Conservation (phyloP, 2,113 vertebrate genomes). For the Pseudopipra pipra region DNA sequence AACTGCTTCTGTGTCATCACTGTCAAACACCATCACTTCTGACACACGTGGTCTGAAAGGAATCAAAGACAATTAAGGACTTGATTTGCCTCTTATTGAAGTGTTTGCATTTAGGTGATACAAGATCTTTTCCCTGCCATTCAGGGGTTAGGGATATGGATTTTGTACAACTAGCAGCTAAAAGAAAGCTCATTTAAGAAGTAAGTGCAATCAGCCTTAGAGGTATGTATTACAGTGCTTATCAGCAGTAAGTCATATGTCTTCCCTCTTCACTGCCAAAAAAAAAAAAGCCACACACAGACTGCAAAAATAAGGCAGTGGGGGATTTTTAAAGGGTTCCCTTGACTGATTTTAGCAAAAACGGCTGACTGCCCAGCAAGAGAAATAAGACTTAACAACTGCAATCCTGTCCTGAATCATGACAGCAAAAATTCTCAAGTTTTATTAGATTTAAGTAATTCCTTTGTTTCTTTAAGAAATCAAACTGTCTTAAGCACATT, state of each 20-base stretch:
- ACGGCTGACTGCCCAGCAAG: conserved; percentile 10
- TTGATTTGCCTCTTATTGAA: background rate
- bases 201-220: conserved; percentile 14
- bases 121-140: background rate
- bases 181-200: conserved; percentile 36
- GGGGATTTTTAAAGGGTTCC: conserved; percentile 15
- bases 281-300: conserved; percentile 9
- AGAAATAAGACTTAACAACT: conserved; percentile 33
- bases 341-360: conserved; percentile 3
- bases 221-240: conserved; percentile 29
- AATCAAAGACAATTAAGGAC: background rate
- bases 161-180: conserved; percentile 27
- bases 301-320: background rate
- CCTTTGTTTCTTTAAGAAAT: conserved; percentile 37
- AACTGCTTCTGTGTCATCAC: conserved; percentile 72
- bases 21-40: conserved; percentile 72
- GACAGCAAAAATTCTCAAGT: conserved; percentile 37
- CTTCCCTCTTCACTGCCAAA: conserved; percentile 26
- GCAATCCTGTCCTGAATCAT: background rate
- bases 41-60: conserved; percentile 64
- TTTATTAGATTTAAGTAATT: conserved; percentile 31
- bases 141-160: background rate
- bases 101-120: background rate
- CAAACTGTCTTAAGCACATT: background rate
- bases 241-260: conserved; percentile 62